Evolutionary conservation across 2,888 invertebrate genomes (phyloP), one percentile per base, ranked within the genome.

Genomic region (Ormia ochracea): DNA sequence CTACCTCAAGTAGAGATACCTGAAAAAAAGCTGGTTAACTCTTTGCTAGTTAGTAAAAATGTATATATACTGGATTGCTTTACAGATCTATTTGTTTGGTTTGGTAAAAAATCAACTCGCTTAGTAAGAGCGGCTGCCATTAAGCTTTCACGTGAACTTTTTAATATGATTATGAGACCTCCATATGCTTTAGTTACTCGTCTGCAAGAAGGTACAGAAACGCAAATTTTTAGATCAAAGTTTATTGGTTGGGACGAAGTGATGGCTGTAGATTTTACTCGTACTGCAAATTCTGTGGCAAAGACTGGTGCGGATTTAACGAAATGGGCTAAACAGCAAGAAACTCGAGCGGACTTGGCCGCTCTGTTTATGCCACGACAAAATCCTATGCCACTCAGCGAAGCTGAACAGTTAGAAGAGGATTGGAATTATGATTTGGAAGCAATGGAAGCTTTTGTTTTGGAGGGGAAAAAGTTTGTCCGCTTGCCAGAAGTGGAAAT

Each of bases 361-460:
- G 98, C 99, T 0, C 91, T 99, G 10, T 99, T 99, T 90, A 97
- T 96, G 89, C 97, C 98, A 0, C 92, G 99, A 0, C 98, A 98
- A 88, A 96, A 96, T 0, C 89, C 95, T 0, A 97, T 98, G 96
- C 92, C 94, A 0, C 90, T 93, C 3, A 89, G 93, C 0, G 98
- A 98, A 90, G 97, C 98, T 0, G 93, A 93, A 84, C 95, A 96
- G 85, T 91, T 98, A 26, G 95, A 96, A 89, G 95, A 96, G 87
- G 99, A 99, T 87, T 99, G 98, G 97, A 98, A 99, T 91, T 98
- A 98, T 84, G 99, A 99, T 90, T 92, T 99, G 82, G 98, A 98
- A 88, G 95, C 96, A 21, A 98, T 99, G 97, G 98, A 99, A 90
- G 94, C 97, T 0, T 98, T 99, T 90, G 98, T 99, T 4, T 91